These are phyloP conservation scores for Pycnonotus jocosus DNA, from an alignment of 2,113 vertebrate species.

Conservation along the genomic window DNA sequence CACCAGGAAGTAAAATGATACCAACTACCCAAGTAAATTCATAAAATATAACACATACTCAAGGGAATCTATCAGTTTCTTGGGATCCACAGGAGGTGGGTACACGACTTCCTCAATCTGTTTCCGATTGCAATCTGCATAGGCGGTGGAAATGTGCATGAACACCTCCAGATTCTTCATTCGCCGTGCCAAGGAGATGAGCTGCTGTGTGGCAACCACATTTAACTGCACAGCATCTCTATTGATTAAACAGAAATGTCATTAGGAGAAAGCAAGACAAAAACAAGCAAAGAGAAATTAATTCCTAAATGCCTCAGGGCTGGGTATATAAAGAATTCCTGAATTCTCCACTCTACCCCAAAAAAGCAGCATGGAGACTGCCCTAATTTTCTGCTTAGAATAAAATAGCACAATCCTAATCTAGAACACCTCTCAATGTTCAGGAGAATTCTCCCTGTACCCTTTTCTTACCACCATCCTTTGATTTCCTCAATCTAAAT, in stretches of 20 bases:
- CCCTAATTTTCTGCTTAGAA: neutral
- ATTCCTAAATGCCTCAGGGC: neutral
- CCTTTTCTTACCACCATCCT: neutral
- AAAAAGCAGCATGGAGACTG: neutral
- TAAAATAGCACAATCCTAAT: neutral
- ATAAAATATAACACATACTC: constrained; percentile 77
- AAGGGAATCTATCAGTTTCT: constrained; percentile 90
- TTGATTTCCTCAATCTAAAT: neutral
- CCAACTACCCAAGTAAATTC: neutral
- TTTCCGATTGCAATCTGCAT: constrained; percentile 91
- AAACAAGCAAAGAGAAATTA: neutral
- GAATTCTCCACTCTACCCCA: neutral
- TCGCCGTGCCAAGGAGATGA: constrained; percentile 83
- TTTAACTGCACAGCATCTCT: constrained; percentile 96
- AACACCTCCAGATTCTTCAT: constrained; percentile 94
- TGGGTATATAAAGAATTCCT: neutral
- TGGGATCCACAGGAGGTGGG: constrained; percentile 90
- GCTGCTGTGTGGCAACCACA: constrained; percentile 89
- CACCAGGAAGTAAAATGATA: neutral
- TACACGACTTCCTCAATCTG: constrained; percentile 93
- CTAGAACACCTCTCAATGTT: neutral
- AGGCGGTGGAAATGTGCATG: constrained; percentile 93
- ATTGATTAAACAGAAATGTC: neutral
- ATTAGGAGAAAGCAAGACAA: neutral
- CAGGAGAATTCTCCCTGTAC: neutral